phyloP scores from a whole-genome alignment of 2,113 vertebrate species.

The Aldabrachelys gigantea region DNA sequence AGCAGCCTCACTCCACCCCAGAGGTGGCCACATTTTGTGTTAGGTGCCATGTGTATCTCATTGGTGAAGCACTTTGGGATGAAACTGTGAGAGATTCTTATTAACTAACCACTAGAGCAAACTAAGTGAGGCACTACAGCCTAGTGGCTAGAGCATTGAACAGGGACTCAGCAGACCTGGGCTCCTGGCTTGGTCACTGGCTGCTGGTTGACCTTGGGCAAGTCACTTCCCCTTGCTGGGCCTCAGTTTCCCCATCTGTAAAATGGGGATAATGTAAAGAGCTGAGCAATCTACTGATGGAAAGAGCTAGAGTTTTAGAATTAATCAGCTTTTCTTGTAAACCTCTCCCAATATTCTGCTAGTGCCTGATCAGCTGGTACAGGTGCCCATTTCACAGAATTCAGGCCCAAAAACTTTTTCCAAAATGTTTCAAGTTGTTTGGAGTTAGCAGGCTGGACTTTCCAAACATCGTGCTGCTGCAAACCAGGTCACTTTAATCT shows the following conservation, averaged over 20 bases:
- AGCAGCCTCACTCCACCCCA: neutral
- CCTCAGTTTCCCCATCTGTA: neutral
- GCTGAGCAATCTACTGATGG: too few relatives aligned
- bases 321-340: neutral
- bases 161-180: neutral
- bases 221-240: neutral
- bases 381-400: neutral
- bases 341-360: neutral
- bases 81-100: neutral
- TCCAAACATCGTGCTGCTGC: neutral
- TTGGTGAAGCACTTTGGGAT: neutral
- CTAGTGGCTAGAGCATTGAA: neutral
- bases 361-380: neutral
- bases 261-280: neutral
- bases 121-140: neutral
- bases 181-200: neutral
- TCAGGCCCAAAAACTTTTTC: neutral
- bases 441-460: neutral
- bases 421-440: neutral
- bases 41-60: neutral
- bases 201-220: neutral
- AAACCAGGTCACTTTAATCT: neutral
- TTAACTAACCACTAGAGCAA: neutral
- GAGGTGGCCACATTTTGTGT: neutral
- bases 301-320: neutral